phyloP scores from a whole-genome alignment of 1,140 invertebrate genomes.

The Drosophila guanche region DNA sequence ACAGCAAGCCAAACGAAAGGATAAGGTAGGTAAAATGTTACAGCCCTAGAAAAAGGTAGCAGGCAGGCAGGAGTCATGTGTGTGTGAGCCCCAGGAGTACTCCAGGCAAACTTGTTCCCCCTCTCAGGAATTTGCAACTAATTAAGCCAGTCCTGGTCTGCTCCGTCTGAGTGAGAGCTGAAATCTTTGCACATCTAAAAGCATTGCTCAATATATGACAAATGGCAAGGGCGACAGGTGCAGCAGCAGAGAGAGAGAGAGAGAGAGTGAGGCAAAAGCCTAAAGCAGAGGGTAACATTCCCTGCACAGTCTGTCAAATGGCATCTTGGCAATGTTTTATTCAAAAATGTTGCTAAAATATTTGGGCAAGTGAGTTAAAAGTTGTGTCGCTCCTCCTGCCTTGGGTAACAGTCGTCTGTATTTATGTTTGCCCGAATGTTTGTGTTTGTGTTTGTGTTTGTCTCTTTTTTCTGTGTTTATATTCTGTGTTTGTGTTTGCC shows the following conservation, averaged over 20 bases:
- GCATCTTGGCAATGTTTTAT: conserved; percentile 74
- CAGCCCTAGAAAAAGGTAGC: background rate
- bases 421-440: conserved; percentile 60
- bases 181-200: conserved; percentile 55
- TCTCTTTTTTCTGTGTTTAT: conserved; percentile 19
- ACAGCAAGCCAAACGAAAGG: conserved; percentile 39
- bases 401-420: conserved; percentile 50
- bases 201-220: conserved; percentile 14
- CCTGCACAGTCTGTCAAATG: background rate
- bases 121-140: conserved; percentile 25
- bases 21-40: background rate
- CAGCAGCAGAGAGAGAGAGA: background rate
- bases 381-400: conserved; percentile 48
- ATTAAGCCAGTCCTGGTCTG: conserved; percentile 12
- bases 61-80: background rate
- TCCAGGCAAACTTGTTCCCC: too few relatives aligned
- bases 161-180: conserved; percentile 17
- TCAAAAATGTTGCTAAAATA: conserved; percentile 79
- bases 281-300: background rate
- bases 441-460: conserved; percentile 27
- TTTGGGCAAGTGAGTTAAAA: conserved; percentile 76
- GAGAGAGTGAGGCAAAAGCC: background rate
- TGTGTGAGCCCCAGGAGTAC: background rate
- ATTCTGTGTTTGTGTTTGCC: conserved; percentile 26
- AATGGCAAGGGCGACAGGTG: background rate